Evolutionary conservation across 1,140 invertebrate genomes (phyloP).

Genomic region (Parapsyche elsis): DNA sequence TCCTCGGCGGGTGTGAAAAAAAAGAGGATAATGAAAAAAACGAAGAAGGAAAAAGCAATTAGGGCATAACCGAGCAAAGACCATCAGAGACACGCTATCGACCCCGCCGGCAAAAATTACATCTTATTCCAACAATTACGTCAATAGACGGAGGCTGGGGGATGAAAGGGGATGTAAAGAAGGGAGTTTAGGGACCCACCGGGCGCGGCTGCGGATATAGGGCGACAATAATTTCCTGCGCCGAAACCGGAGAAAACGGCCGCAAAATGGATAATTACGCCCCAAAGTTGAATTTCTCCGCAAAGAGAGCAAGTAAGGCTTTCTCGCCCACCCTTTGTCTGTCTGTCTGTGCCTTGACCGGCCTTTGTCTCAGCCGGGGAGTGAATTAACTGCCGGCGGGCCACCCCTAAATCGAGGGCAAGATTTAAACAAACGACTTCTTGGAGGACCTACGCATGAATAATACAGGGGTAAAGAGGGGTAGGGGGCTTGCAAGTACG

Average conservation of each 20-base stretch:
- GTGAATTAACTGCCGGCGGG: conserved; percentile 34
- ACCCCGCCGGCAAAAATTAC: conserved; percentile 24
- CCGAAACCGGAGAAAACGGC: conserved; percentile 16
- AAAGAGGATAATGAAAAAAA: not conserved
- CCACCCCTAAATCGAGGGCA: conserved; percentile 33
- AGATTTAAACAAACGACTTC: conserved; percentile 31
- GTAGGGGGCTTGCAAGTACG: not conserved
- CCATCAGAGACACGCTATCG: conserved; percentile 12
- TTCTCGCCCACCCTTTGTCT: conserved; percentile 30
- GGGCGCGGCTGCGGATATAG: conserved; percentile 2
- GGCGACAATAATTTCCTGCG: conserved; percentile 32
- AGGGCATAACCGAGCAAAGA: not conserved
- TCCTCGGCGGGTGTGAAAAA: not conserved
- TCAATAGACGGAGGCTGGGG: conserved; percentile 9
- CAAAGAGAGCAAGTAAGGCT: not conserved
- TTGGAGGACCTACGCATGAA: conserved; percentile 24
- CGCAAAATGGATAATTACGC: conserved; percentile 45
- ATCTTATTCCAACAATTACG: conserved; percentile 26
- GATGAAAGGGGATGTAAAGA: not conserved
- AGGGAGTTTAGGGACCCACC: not conserved
- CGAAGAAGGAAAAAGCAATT: conserved; percentile 26
- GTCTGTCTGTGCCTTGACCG: conserved; percentile 32
- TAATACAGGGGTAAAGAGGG: conserved; percentile 4
- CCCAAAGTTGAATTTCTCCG: conserved; percentile 34
- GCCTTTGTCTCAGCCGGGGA: conserved; percentile 29